A percentile compares a stretch with the other conserved stretches of the same genome.
These are phyloP conservation scores for Danio rerio DNA, from an alignment of 2,113 vertebrate species.

Conservation along the genomic window GRCz12tu NC_133183.1:64438501-64439000, in stretches of 20 bases:
- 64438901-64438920: conserved; percentile 68
- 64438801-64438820: conserved; percentile 22
- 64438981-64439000: neutral
- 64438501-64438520: too few species aligned
- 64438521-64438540: too few species aligned
- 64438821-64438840: conserved; percentile 32
- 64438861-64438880: conserved; percentile 65
- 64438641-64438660: too few species aligned
- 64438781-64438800: conserved; percentile 50
- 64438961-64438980: neutral
- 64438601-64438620: too few species aligned
- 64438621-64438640: too few species aligned
- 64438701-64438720: too few species aligned
- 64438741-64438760: neutral
- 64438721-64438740: too few species aligned
- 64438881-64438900: conserved; percentile 58
- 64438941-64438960: neutral
- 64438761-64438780: conserved; percentile 17
- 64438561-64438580: too few species aligned
- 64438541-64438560: too few species aligned
- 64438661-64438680: too few species aligned
- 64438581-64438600: too few species aligned
- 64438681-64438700: too few species aligned
- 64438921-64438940: neutral
- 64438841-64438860: conserved; percentile 4